Evolutionary conservation across 2,113 vertebrate genomes (phyloP).

Genomic region (Anolis sagrei): DNA sequence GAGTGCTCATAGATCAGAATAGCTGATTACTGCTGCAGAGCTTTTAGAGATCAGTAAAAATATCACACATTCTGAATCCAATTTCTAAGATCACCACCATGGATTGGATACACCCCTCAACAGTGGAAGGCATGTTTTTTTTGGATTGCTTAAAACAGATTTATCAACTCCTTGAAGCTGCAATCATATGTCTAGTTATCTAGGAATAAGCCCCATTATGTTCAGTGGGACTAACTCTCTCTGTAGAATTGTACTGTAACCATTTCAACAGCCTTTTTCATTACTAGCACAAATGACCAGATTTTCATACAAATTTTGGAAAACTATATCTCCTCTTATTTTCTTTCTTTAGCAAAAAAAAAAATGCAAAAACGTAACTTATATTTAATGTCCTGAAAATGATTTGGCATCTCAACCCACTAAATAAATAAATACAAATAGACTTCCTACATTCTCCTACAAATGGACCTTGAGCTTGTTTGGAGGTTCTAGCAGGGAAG

Average conservation of each 20-base stretch:
- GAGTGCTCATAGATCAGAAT: neutral
- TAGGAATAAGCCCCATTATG: neutral
- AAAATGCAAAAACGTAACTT: neutral
- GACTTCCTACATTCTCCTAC: too few species aligned
- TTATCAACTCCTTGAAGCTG: neutral
- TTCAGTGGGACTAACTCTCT: neutral
- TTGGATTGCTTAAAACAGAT: slow-evolving; percentile 1
- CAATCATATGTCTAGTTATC: neutral
- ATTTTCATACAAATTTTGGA: neutral
- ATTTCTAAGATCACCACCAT: slow-evolving; percentile 18
- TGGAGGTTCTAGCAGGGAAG: too few species aligned
- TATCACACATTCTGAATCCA: slow-evolving; percentile 2
- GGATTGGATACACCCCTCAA: neutral
- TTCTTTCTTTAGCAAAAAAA: neutral
- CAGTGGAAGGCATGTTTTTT: neutral
- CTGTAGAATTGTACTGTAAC: neutral
- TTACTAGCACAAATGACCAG: neutral
- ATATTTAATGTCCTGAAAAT: neutral
- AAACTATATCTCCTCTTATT: neutral
- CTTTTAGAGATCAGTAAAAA: slow-evolving; percentile 8
- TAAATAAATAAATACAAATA: neutral
- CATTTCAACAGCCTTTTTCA: neutral
- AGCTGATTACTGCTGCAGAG: neutral
- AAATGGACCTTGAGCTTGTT: too few species aligned
- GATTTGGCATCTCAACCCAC: neutral